A percentile compares a stretch with the other conserved stretches of the same genome.
These are phyloP conservation scores for Marronus borbonicus DNA, from an alignment of 2,888 invertebrate genomes.

Conservation along the genomic window DNA sequence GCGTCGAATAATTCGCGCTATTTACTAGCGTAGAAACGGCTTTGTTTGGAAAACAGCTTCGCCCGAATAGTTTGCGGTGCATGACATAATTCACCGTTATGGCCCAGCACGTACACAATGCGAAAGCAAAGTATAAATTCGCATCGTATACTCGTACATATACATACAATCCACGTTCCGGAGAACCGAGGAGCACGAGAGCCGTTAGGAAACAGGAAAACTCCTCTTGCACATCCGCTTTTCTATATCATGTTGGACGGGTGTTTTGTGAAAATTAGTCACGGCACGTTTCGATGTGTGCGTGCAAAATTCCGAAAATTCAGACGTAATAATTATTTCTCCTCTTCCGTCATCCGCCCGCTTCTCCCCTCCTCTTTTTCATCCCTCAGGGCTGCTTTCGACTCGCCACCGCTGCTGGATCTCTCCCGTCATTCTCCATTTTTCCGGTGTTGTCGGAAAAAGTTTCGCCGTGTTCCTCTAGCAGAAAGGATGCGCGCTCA, in stretches of 20 bases:
- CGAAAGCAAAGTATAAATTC: constrained; percentile 24
- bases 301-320: constrained; percentile 42
- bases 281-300: constrained; percentile 33
- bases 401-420: constrained; percentile 3
- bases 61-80: constrained; percentile 27
- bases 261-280: constrained; percentile 45
- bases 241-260: constrained; percentile 38
- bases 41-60: constrained; percentile 31
- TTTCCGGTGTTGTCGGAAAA: constrained; percentile 44
- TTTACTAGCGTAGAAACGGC: constrained; percentile 23
- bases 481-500: constrained; percentile 49
- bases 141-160: constrained; percentile 24
- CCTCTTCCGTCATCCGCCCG: constrained; percentile 14
- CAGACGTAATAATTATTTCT: constrained; percentile 43
- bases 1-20: constrained; percentile 14
- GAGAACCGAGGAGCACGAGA: constrained; percentile 11
- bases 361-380: neutral
- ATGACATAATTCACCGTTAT: constrained; percentile 26
- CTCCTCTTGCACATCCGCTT: constrained; percentile 35
- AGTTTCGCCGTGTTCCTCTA: constrained; percentile 26
- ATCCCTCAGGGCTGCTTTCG: neutral
- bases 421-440: constrained; percentile 48
- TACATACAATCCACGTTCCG: constrained; percentile 23
- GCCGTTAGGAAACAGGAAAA: constrained; percentile 22
- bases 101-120: constrained; percentile 32